Percentiles rank a stretch among this genome's conserved stretches.
Conservation (phyloP, 2,888 invertebrate species). For the Orthonychiurus folsomi region DNA sequence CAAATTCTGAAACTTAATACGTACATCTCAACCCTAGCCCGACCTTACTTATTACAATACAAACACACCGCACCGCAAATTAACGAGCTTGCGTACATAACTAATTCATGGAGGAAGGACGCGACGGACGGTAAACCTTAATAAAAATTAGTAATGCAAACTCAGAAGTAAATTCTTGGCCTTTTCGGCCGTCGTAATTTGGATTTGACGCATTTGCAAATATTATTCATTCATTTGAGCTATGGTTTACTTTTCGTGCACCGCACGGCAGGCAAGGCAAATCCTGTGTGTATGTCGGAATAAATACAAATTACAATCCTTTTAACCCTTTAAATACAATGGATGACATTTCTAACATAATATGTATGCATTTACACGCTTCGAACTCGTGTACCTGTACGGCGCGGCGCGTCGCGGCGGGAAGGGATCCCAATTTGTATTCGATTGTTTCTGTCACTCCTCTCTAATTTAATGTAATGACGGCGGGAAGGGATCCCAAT, state of each 20-base stretch:
- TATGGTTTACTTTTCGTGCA: not conserved
- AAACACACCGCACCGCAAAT: not conserved
- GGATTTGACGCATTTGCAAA: too few species aligned
- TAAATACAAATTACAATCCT: not conserved
- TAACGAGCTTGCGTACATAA: not conserved
- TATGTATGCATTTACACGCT: too few species aligned
- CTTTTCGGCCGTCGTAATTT: too few species aligned
- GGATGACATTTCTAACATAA: too few species aligned
- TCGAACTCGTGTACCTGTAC: not conserved
- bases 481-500: not conserved
- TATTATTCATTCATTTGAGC: too few species aligned
- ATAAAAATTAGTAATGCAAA: not conserved
- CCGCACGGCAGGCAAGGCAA: not conserved
- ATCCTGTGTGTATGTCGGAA: not conserved
- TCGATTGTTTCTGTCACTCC: too few species aligned
- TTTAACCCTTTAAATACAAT: not conserved
- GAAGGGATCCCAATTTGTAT: not conserved
- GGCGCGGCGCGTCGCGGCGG: too few species aligned
- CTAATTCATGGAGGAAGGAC: not conserved
- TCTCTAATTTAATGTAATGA: not conserved
- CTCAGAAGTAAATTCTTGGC: too few species aligned
- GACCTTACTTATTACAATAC: not conserved
- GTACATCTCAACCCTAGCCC: not conserved
- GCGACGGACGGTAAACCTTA: too few species aligned
- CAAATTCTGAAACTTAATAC: slow-evolving; percentile 1